Evolutionary conservation across 2,888 invertebrate genomes (phyloP).

Genomic region (Amorpha juglandis): DNA sequence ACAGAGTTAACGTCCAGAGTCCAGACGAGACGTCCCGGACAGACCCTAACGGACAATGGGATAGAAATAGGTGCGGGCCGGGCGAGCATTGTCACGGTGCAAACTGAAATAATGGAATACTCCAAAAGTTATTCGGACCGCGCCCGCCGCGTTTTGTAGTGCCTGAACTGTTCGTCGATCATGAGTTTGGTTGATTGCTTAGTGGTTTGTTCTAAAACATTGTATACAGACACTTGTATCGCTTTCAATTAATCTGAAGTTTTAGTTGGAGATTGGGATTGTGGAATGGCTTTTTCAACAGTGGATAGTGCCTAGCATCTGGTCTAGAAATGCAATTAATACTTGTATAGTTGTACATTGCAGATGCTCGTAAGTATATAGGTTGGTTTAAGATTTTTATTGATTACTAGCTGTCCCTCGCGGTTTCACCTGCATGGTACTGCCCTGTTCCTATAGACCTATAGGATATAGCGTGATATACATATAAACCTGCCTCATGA

Average conservation of each 20-base stretch:
- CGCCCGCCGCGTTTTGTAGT: slow-evolving; percentile 4
- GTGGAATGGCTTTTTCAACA: too few species aligned
- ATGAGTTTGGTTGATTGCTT: background rate
- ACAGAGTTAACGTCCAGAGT: background rate
- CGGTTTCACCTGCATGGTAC: too few species aligned
- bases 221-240: background rate
- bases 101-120: slow-evolving; percentile 49
- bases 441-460: too few species aligned
- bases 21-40: slow-evolving; percentile 63
- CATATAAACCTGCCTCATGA: too few species aligned
- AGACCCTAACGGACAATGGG: slow-evolving; percentile 70
- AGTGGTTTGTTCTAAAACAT: background rate
- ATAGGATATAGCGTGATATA: too few species aligned
- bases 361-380: too few species aligned
- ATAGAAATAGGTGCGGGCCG: slow-evolving; percentile 53
- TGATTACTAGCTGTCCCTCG: too few species aligned
- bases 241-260: slow-evolving; percentile 26
- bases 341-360: too few species aligned
- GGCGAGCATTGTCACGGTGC: slow-evolving; percentile 58
- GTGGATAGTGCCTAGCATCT: too few species aligned
- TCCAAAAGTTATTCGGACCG: slow-evolving; percentile 31
- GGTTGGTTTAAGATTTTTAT: too few species aligned
- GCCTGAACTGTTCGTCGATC: background rate
- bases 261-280: too few species aligned
- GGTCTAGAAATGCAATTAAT: too few species aligned